phyloP scores from a whole-genome alignment of 2,888 invertebrate genomes.

The Choreutis nemorana region DNA sequence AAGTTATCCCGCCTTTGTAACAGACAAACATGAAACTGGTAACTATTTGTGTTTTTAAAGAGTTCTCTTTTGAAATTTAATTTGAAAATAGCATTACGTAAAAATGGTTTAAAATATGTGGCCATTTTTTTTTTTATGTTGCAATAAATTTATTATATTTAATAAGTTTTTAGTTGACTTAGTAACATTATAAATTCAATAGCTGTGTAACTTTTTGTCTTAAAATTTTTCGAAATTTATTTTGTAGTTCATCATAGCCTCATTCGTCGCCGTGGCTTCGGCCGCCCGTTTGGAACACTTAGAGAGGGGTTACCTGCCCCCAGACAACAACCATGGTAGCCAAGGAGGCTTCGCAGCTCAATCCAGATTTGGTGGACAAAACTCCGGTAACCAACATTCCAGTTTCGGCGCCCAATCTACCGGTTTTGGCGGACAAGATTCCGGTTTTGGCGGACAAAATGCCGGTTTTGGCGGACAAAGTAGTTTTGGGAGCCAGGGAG shows the following conservation, averaged over 20 bases:
- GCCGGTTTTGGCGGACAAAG: no score
- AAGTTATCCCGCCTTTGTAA: constrained; percentile 17
- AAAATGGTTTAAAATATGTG: constrained; percentile 1
- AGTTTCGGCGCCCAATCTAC: constrained; percentile 4
- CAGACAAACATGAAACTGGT: constrained; percentile 54
- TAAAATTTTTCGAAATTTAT: no score
- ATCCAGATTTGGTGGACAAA: not conserved
- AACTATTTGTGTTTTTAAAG: constrained; percentile 18
- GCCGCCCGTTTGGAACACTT: constrained; percentile 49
- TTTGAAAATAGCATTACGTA: constrained; percentile 1
- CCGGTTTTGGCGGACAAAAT: constrained; percentile 9
- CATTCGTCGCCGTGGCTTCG: constrained; percentile 35
- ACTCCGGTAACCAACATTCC: constrained; percentile 9
- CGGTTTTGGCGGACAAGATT: constrained; percentile 4
- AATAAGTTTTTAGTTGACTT: no score
- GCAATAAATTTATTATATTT: constrained; percentile 2
- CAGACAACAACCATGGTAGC: constrained; percentile 19
- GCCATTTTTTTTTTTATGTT: constrained; percentile 1
- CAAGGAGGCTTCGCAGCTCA: constrained; percentile 7
- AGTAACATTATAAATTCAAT: no score
- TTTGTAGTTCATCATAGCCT: constrained; percentile 41
- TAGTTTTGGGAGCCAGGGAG: constrained; percentile 13
- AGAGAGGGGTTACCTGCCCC: constrained; percentile 49
- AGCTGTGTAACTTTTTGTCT: no score
- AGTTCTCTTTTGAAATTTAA: constrained; percentile 4